These are phyloP conservation scores for Tachysurus vachellii DNA, from an alignment of 2,113 vertebrate species.

Conservation along the genomic window DNA sequence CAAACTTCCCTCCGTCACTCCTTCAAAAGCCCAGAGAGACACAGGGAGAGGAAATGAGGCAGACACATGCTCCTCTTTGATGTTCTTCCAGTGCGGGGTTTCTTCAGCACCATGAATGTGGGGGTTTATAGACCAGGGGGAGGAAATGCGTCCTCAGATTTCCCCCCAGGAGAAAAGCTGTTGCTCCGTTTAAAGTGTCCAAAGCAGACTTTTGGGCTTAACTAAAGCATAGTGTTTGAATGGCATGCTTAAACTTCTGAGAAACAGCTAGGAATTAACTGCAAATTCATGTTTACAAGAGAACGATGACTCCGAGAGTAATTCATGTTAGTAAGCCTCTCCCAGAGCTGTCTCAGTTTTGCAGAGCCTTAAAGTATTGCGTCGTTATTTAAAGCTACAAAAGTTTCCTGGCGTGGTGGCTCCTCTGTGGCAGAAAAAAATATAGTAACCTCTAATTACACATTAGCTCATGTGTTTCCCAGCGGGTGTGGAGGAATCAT, in stretches of 20 bases:
- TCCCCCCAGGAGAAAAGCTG: conserved; percentile 56
- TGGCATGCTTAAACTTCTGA: background rate
- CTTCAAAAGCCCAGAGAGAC: conserved; percentile 23
- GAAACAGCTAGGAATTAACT: background rate
- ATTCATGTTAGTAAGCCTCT: conserved; percentile 18
- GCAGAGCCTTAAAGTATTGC: background rate
- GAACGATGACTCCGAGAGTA: background rate
- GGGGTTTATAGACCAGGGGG: conserved; percentile 54
- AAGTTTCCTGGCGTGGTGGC: conserved; percentile 68
- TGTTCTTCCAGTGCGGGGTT: conserved; percentile 60
- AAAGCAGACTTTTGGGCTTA: conserved; percentile 48
- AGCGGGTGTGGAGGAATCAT: conserved; percentile 41
- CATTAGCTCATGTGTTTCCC: conserved; percentile 59
- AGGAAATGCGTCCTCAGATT: conserved; percentile 54
- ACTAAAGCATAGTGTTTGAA: conserved; percentile 7
- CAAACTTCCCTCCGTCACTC: background rate
- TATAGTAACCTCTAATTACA: conserved; percentile 75
- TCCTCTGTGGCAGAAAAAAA: conserved; percentile 70
- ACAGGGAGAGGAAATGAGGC: conserved; percentile 63
- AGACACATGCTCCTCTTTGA: conserved; percentile 66
- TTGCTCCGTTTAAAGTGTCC: conserved; percentile 50
- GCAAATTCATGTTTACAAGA: conserved; percentile 17
- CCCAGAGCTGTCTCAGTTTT: conserved; percentile 21
- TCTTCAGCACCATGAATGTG: conserved; percentile 52
- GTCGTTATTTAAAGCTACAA: conserved; percentile 50